A percentile compares a stretch with the other conserved stretches of the same genome.
These are phyloP conservation scores for Aphelenchoides besseyi DNA, from an alignment of 1,140 invertebrate genomes.

Conservation along the genomic window DNA sequence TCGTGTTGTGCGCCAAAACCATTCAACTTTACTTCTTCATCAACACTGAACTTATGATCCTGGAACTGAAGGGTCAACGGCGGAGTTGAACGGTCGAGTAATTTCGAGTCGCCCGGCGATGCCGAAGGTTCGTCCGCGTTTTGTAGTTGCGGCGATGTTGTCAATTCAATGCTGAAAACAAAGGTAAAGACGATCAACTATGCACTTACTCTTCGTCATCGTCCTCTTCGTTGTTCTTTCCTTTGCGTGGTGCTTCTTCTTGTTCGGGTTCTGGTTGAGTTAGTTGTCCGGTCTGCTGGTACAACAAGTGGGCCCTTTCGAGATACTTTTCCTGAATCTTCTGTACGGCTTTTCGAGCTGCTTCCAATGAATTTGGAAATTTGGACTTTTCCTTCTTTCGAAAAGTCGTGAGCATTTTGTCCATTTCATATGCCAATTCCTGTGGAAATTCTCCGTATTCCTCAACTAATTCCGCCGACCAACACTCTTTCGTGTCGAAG, in stretches of 20 bases:
- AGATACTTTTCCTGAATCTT: conserved; percentile 38
- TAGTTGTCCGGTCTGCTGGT: conserved; percentile 2
- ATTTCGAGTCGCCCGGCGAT: no score
- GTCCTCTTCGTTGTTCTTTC: conserved; percentile 16
- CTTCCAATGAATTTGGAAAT: conserved; percentile 35
- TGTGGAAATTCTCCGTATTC: conserved; percentile 49
- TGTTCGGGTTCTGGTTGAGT: not conserved
- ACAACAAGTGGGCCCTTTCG: conserved; percentile 30
- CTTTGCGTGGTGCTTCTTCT: conserved; percentile 3
- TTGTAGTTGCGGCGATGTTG: conserved; percentile 2
- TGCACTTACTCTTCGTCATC: conserved; percentile 35
- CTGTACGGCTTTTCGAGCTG: conserved; percentile 30
- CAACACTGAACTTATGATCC: conserved; percentile 13
- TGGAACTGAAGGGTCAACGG: not conserved
- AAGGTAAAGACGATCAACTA: not conserved
- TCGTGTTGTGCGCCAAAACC: conserved; percentile 12
- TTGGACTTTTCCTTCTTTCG: conserved; percentile 29
- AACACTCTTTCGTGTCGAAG: conserved; percentile 42
- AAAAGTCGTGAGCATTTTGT: conserved; percentile 41
- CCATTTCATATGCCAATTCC: conserved; percentile 30
- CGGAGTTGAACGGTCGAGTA: no score
- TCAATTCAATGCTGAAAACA: not conserved
- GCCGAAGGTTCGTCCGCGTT: conserved; percentile 12
- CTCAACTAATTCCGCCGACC: conserved; percentile 24
- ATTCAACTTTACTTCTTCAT: conserved; percentile 28